Base-by-base conservation (phyloP, 2,113 vertebrate species). In the Lates calcarifer region DNA sequence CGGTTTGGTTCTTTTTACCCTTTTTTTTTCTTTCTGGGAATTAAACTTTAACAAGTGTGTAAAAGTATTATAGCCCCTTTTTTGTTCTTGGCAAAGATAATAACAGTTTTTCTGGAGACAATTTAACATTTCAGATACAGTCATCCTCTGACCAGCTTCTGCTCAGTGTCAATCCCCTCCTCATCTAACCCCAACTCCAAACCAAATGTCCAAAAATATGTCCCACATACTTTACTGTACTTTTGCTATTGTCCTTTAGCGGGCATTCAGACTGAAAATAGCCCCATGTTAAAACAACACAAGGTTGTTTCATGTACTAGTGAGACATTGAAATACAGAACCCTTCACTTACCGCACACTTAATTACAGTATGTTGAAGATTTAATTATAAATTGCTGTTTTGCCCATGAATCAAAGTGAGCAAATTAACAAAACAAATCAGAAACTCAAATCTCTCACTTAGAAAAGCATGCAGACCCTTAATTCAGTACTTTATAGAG, bases 21-120 rank as follows among this genome's bases (percentile, higher is more conserved):
- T 76, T 70, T n/a, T n/a, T n/a, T n/a, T n/a, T n/a, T n/a, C n/a
- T 29, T 12, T 39, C 28, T 53, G 24, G 57, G 24, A 67, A 73
- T 60, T 61, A 3, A 70, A 66, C 24, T 53, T 87, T 53, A 73
- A 70, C 18, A 11, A 49, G 10, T 9, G 64, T n/a, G 3, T 9
- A 31, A 33, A 67, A 33, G n/a, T 56, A 64, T 45, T 43, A 41
- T 57, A 41, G 37, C 22, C 5, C 3, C 39, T 20, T 20, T 62
- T 79, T 41, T 62, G 57, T 53, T 76, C 60, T 26, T 47, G 28
- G n/a, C n/a, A n/a, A n/a, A n/a, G n/a, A 58, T 39, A 31, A 2
- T 17, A 2, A 26, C 14, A 7, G 24, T 24, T 58, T 37, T 24
- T 57, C 6, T 51, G 3, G 6, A 65, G 5, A 64, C 28, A 10